Base-by-base conservation (phyloP, 2,888 invertebrate genomes). In the Mimas tiliae region DNA sequence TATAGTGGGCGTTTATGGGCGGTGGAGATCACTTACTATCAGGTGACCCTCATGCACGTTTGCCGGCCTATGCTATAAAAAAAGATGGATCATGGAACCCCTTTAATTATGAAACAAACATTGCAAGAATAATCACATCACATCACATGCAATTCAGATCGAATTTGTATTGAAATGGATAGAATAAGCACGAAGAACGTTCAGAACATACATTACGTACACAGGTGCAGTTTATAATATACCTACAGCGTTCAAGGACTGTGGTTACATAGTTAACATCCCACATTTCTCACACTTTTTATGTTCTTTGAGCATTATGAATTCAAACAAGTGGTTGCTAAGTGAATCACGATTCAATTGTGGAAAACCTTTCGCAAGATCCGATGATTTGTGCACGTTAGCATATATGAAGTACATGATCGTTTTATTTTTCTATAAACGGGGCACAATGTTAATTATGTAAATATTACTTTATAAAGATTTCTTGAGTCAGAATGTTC, bases 271-370 rank as follows among this genome's bases (percentile, higher is more conserved):
- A 42, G 42, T 42, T 6, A 58, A 58, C 38, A 58, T 58, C 19
- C 42, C 38, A 19, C 42, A 58, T 58, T 58, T 58, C 42, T 58
- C 38, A 58, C 58, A 38, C 19, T 58, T 58, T 58, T 42, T 58
- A 58, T 58, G 58, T 58, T 38, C 16, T 58, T 58, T 42, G 38
- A 12, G 7, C 58, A 58, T 58, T 42, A 19, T 58, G 42, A 42
- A 58, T 58, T 58, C 58, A 58, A 27, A 52, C 12, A 52, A 42
- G 16, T 16, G 19, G 58, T 58, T 38, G 42, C 58, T 42, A 58
- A 58, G 58, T 58, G 42, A 58, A 42, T 58, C 58, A 58, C 19
- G 58, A 58, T 58, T 42, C 58, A 58, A 42, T 58, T 42, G 58
- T 58, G 38, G 58, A n/a, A 38, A 58, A 58, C 19, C 19, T 58